Evolutionary conservation across 2,797 vertebrate genomes (phyloP), one percentile per base, ranked within the genome.

Genomic region (Percopsis omiscomaycus): DNA sequence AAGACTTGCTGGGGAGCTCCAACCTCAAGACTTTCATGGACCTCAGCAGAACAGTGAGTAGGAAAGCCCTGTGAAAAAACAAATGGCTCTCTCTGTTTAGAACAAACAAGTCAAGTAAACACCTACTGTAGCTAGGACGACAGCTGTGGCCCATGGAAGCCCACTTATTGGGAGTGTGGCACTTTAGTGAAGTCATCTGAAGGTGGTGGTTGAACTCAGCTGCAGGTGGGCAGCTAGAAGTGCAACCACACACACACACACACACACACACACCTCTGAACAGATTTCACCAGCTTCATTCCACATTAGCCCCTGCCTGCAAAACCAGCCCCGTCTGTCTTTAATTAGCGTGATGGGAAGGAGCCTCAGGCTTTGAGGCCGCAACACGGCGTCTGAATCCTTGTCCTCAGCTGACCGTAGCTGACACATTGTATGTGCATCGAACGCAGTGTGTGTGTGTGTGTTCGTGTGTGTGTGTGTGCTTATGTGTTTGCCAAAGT

Each of bases 41-140:
- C 56, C 64, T 64, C 15, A 71, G 37, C 60, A 64, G 46, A 44
- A 80, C 69, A 11, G 89, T 92, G 67, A 91, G 91, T 90, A 54
- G 32, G 53, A 68, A 57, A 37, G 53, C 16, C 63, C 4, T 37
- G 32, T 37, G 32, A 37, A 37, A 8, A 37, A 37, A 37, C 32
- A 37, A 22, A 22, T 1, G 22, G 1, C 22, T 22, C 22, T 22
- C 22, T 22, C 22, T 1, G 22, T 22, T 22, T 22, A 22, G 22
- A 64, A 47, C 10, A 45, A 5, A 29, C 6, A 46, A 16, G 22
- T 22, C 22, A 22, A 14, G 15, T 28, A 65, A 55, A 51, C 44
- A 53, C 0, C 4, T 10, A 22, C 9, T 61, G 22, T 67, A 62
- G 9, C 29, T 68, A 68, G 53, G 63, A 78, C 71, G 9, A 32